phyloP scores from a whole-genome alignment of 2,113 vertebrate species.

The Onychostoma macrolepis region DNA sequence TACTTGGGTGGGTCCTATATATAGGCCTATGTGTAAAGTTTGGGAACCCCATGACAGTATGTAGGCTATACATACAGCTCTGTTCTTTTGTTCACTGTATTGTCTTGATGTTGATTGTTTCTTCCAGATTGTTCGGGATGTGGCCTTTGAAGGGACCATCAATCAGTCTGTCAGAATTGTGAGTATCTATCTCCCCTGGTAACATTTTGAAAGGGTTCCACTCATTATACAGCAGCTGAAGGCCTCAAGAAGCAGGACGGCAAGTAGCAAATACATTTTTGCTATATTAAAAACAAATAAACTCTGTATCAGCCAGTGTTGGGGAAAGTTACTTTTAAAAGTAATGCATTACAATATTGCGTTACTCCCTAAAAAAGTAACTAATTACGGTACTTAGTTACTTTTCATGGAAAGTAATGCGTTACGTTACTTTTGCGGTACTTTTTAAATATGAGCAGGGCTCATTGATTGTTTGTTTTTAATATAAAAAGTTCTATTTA shows the following conservation, averaged over 20 bases:
- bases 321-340: too few species aligned
- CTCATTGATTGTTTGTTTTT: too few species aligned
- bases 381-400: too few species aligned
- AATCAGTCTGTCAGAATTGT: conserved; percentile 21
- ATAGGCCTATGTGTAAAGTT: background rate
- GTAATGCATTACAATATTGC: too few species aligned
- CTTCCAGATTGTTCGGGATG: background rate
- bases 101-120: background rate
- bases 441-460: too few species aligned
- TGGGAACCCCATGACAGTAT: background rate
- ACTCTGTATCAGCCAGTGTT: too few species aligned
- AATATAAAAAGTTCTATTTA: too few species aligned
- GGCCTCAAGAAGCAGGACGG: background rate
- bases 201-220: conserved; percentile 3
- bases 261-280: background rate
- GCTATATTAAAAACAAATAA: background rate
- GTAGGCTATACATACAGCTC: background rate
- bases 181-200: background rate
- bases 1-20: background rate
- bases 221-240: conserved; percentile 40
- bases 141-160: conserved; percentile 7
- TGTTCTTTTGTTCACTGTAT: background rate
- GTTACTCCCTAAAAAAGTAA: too few species aligned
- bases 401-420: too few species aligned
- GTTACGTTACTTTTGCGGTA: too few species aligned